These are phyloP conservation scores for Macquaria australasica DNA, from an alignment of 2,113 vertebrate genomes.

Conservation along the genomic window DNA sequence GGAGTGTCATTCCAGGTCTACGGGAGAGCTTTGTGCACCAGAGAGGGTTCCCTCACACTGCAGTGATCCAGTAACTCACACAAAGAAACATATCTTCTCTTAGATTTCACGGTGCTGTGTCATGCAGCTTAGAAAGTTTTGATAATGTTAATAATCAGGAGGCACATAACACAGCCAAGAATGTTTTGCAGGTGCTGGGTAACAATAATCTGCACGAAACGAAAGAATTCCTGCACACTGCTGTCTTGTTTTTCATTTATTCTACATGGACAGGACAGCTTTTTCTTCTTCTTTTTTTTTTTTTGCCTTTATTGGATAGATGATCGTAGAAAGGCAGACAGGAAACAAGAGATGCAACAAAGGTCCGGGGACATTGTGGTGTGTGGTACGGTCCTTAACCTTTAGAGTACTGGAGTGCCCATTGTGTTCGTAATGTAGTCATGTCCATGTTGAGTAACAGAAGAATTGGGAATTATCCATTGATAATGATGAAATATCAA, in stretches of 20 bases:
- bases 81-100: neutral
- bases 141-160: neutral
- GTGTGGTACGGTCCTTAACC: neutral
- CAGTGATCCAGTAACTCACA: conserved; percentile 59
- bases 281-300: neutral
- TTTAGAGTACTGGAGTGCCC: neutral
- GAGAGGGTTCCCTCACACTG: conserved; percentile 39
- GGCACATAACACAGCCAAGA: neutral
- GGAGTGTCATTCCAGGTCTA: conserved; percentile 6
- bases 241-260: neutral
- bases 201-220: neutral
- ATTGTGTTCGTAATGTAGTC: neutral
- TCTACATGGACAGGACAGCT: neutral
- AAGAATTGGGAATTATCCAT: neutral
- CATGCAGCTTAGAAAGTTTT: neutral
- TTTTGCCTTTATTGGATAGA: neutral
- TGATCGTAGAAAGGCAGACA: neutral
- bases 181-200: neutral
- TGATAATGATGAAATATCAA: neutral
- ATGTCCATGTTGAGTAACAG: neutral
- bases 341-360: neutral
- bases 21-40: conserved; percentile 20
- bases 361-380: neutral
- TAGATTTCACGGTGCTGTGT: neutral
- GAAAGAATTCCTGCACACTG: neutral